These are phyloP conservation scores for Sinocyclocheilus grahami DNA, from an alignment of 2,113 vertebrate species.

Conservation along the genomic window DNA sequence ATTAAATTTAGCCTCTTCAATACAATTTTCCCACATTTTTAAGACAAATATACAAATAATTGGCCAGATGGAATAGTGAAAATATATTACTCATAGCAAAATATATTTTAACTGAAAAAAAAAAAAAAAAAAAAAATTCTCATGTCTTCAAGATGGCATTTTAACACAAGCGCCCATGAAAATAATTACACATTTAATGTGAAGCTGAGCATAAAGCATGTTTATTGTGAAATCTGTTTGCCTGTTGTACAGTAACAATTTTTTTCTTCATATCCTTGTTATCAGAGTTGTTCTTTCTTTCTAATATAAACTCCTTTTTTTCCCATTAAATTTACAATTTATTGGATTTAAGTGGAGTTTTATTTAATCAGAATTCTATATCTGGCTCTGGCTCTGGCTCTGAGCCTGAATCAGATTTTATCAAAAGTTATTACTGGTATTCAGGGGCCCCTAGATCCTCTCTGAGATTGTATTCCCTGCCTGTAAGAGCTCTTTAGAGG, in stretches of 20 bases:
- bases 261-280: neutral
- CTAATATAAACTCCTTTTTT: neutral
- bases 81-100: too few relatives aligned
- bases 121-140: too few relatives aligned
- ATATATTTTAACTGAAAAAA: too few relatives aligned
- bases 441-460: constrained; percentile 17
- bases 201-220: too few relatives aligned
- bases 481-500: constrained; percentile 24
- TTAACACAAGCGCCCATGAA: too few relatives aligned
- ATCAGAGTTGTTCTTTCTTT: neutral
- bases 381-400: constrained; percentile 8
- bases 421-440: constrained; percentile 37
- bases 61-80: too few relatives aligned
- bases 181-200: too few relatives aligned
- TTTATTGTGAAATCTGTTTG: neutral
- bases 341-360: constrained; percentile 28
- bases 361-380: constrained; percentile 21
- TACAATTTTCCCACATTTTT: too few relatives aligned
- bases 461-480: constrained; percentile 29
- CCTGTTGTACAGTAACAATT: neutral
- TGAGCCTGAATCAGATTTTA: constrained; percentile 23
- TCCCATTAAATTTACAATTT: neutral
- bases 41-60: too few relatives aligned
- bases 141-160: too few relatives aligned
- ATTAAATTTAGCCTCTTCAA: too few relatives aligned